Base-by-base conservation (phyloP, 2,888 invertebrate species). In the Cantharis rufa region DNA sequence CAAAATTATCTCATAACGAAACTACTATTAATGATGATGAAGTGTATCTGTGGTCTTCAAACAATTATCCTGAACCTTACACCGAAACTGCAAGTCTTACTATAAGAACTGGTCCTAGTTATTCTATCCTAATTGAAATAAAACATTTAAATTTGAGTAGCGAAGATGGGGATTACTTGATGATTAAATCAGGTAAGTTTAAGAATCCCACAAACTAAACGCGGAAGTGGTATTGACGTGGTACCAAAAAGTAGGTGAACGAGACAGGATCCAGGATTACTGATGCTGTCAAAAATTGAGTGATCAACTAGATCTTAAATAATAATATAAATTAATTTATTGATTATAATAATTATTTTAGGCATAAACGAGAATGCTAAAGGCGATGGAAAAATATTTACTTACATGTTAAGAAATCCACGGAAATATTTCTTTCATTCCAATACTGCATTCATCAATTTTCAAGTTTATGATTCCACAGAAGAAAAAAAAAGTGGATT, bases 401-500 rank as follows among this genome's bases (percentile, higher is more conserved):
- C 71, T 1, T 76, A 78, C 48, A 10, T 27, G 11, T 28, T 81
- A 68, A 79, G 70, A 32, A 15, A 61, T 11, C n/a, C 32, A 61
- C 68, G 69, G 62, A 72, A 73, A 69, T 81, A 78, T 68, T 21
- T 79, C 10, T 63, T 79, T 16, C 70, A 79, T 68, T 70, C 72
- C 2, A 70, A 72, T 15, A 75, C 70, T 21, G 72, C 72, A 15
- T 70, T 63, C 63, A 13, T 79, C 1, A 63, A 70, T 62, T 78
- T 79, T 15, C 18, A 70, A 21, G 76, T 75, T 10, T 32, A 10
- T 10, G 70, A 71, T 11, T 96, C 86, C 95, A 96, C 86, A 96
- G 96, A 90, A 96, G 96, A 82, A 97, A 98, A 86, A 98, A 98
- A 89, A 99, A 99, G 88, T 99, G 99, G 99, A 27, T 71, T 80